Conservation (phyloP, 1,140 invertebrate genomes). For the Magallana angulata region DNA sequence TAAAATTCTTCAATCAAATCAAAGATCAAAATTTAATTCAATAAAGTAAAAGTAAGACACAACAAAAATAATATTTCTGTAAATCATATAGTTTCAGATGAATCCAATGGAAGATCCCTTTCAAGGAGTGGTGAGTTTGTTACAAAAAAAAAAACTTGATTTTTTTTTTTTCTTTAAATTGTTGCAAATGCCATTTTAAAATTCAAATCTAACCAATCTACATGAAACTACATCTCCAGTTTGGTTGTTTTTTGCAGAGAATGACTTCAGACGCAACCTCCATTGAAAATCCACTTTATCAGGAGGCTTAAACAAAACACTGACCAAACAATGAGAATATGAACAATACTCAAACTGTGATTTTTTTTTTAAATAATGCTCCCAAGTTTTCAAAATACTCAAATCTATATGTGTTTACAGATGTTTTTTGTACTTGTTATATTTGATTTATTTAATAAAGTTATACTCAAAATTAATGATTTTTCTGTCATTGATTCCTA, state of each 20-base stretch:
- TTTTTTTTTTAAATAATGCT: neutral
- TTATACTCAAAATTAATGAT: no score
- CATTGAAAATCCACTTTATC: conserved; percentile 65
- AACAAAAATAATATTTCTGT: neutral
- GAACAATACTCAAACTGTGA: conserved; percentile 11
- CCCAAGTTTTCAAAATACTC: no score
- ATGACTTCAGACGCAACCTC: conserved; percentile 56
- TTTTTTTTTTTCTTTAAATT: no score
- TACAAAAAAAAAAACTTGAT: no score
- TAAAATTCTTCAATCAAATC: neutral
- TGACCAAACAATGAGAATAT: neutral
- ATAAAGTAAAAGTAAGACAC: neutral
- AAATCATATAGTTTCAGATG: conserved; percentile 59
- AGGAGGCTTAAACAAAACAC: conserved; percentile 43
- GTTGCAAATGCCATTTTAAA: neutral
- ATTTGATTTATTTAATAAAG: no score
- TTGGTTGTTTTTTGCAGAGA: conserved; percentile 56
- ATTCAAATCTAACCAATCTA: neutral
- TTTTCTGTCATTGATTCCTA: no score
- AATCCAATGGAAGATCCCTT: conserved; percentile 51
- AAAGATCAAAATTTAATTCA: neutral
- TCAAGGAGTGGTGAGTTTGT: conserved; percentile 32
- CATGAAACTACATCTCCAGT: neutral
- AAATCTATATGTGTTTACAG: no score
- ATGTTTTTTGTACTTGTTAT: no score